Evolutionary conservation across 2,113 vertebrate genomes (phyloP).

Genomic region (Quiscalus mexicanus): DNA sequence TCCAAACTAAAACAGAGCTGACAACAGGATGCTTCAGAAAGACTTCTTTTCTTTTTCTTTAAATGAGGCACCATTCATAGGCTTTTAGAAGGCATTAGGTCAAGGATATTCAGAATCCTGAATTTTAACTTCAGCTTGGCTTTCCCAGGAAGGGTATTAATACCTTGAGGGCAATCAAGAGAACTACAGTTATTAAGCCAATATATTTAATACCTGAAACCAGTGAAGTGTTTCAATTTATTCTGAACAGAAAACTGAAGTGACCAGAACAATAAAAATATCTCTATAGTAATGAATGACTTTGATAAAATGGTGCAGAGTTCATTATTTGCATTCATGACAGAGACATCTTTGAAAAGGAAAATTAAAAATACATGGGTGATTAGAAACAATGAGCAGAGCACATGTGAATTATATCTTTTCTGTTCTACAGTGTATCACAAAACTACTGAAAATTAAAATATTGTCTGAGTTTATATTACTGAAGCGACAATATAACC

Average conservation of each 20-base stretch:
- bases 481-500: neutral
- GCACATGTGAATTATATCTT: neutral
- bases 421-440: neutral
- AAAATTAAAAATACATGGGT: neutral
- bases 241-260: neutral
- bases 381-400: neutral
- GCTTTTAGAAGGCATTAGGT: neutral
- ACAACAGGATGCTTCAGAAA: neutral
- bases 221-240: neutral
- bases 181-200: neutral
- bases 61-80: neutral
- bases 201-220: neutral
- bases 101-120: neutral
- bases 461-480: neutral
- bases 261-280: neutral
- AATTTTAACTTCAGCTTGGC: neutral
- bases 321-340: neutral
- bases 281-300: neutral
- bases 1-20: neutral
- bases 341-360: neutral
- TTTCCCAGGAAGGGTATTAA: neutral
- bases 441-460: neutral
- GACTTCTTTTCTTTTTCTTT: neutral
- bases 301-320: slow-evolving; percentile 28
- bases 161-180: neutral